These are phyloP conservation scores for Fulica atra DNA, from an alignment of 2,113 vertebrate species.

Conservation along the genomic window DNA sequence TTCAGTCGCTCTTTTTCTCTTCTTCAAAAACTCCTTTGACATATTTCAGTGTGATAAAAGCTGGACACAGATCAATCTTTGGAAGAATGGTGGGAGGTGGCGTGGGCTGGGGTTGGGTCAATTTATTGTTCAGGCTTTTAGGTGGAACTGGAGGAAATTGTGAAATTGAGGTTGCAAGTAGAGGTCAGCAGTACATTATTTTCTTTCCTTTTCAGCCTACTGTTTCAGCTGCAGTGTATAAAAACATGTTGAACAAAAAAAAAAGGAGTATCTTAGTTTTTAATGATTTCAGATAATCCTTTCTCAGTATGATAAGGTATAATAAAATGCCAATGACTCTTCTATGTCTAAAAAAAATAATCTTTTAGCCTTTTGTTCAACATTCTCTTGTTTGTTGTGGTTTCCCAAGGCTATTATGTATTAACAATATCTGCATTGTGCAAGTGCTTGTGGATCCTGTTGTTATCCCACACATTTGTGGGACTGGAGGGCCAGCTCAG, in stretches of 20 bases:
- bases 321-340: neutral
- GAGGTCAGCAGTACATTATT: neutral
- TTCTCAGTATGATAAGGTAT: neutral
- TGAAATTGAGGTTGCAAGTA: neutral
- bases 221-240: neutral
- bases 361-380: neutral
- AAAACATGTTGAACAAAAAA: neutral
- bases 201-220: neutral
- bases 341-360: neutral
- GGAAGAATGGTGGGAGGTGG: neutral
- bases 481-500: neutral
- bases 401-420: neutral
- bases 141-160: neutral
- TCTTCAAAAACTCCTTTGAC: neutral
- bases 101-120: neutral
- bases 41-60: neutral
- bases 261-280: neutral
- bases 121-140: neutral
- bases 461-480: neutral
- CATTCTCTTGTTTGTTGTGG: neutral
- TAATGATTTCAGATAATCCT: neutral
- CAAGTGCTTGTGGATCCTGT: neutral
- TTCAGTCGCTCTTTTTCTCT: neutral
- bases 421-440: slow-evolving; percentile 5
- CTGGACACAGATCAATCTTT: neutral